These are phyloP conservation scores for Camponotus floridanus DNA, from an alignment of 1,140 invertebrate species.

Conservation along the genomic window DNA sequence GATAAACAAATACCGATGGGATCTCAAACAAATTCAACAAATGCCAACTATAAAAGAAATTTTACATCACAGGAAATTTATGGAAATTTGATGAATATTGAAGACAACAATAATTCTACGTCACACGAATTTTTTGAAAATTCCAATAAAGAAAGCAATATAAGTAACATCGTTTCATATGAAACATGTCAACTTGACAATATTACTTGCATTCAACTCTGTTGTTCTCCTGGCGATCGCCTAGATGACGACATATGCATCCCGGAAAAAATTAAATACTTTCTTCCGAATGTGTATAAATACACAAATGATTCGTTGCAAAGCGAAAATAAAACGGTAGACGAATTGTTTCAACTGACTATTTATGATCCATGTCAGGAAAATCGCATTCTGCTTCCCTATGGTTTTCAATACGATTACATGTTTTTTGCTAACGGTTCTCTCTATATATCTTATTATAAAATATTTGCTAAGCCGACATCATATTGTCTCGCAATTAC, in stretches of 20 bases:
- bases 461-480: constrained; percentile 13
- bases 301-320: background rate
- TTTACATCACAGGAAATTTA: background rate
- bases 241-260: background rate
- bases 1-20: background rate
- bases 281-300: constrained; percentile 50
- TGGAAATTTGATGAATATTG: background rate
- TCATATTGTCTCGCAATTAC: constrained; percentile 69
- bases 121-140: background rate
- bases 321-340: background rate
- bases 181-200: background rate
- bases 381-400: constrained; percentile 83
- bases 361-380: constrained; percentile 59
- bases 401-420: constrained; percentile 84
- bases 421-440: constrained; percentile 87
- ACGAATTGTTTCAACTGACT: constrained; percentile 33
- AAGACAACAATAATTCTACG: background rate
- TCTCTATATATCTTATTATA: constrained; percentile 81
- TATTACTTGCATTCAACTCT: constrained; percentile 39
- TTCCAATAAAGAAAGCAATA: background rate
- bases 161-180: background rate
- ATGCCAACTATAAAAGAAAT: background rate
- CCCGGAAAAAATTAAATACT: background rate
- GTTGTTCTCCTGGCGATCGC: constrained; percentile 26
- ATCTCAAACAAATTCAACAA: background rate